Base-by-base conservation (phyloP, 2,113 vertebrate genomes). In the Prolemur simus region DNA sequence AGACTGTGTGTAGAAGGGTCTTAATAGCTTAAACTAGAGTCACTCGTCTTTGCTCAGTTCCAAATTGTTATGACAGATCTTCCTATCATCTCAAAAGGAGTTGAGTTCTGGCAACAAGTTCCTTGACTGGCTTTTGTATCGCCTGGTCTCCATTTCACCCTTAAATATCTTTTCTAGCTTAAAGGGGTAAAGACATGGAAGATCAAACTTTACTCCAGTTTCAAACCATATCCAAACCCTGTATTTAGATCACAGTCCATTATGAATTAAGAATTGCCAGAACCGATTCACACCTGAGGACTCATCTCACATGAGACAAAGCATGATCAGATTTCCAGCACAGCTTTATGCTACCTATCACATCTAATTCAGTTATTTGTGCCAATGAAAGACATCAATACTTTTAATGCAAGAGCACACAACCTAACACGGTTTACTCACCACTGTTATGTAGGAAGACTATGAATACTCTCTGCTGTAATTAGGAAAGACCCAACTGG, bases 111-210 rank as follows among this genome's bases (percentile, higher is more conserved):
- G 2, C 12, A 52, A 49, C 23, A 80, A 94, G 15, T 80, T 63
- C 29, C 34, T 63, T 86, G 68, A 77, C 12, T 58, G 37, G 32
- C 8, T 89, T 80, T 73, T 74, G 39, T 47, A 96, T 10, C 89
- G 76, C 66, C 32, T 68, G 2, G 56, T 14, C 37, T 81, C 49
- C 42, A 86, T 52, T 56, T 91, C 13, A 63, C 32, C 34, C 63
- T 39, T 80, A n/a, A 60, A 10, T 80, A 74, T 42, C 47, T 56
- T 89, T 81, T 63, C n/a, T 74, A 89, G 29, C 39, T 93, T 89
- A 83, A 96, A 91, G 58, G 52, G 52, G 20, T n/a, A 92, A 94
- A 81, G 27, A 25, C 63, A n/a, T 66, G n/a, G 64, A 84, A 56
- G 34, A 96, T 45, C 27, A 81, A 80, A 74, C 25, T 93, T 81